phyloP scores from a whole-genome alignment of 2,888 invertebrate species.

The Sphaerophoria taeniata region DNA sequence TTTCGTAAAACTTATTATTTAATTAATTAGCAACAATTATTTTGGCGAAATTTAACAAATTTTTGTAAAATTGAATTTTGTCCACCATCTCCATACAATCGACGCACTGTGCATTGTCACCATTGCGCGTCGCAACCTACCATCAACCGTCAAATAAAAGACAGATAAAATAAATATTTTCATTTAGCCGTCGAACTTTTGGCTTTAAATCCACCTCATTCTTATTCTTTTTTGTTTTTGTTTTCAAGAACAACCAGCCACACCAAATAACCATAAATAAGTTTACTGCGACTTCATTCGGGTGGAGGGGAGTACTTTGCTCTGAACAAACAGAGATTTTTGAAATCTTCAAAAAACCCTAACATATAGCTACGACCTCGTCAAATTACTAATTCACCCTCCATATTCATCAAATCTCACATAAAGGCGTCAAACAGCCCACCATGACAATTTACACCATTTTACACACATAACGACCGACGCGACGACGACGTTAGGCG shows the following conservation, averaged over 20 bases:
- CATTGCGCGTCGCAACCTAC: too few species aligned
- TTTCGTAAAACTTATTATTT: too few species aligned
- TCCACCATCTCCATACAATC: too few species aligned
- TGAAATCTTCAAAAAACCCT: constrained; percentile 26
- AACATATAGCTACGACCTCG: background rate
- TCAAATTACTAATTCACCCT: constrained; percentile 53
- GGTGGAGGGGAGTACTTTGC: background rate
- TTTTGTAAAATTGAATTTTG: too few species aligned
- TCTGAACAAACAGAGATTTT: constrained; percentile 44
- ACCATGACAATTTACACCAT: constrained; percentile 39
- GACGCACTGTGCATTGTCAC: too few species aligned
- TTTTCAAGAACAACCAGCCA: background rate
- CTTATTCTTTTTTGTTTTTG: too few species aligned
- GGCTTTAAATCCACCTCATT: too few species aligned
- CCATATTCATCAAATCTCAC: constrained; percentile 39
- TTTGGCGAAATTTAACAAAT: too few species aligned
- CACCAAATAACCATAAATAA: constrained; percentile 40
- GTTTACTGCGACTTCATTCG: constrained; percentile 18
- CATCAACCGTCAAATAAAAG: background rate
- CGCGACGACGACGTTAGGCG: too few species aligned
- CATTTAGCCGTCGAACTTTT: too few species aligned
- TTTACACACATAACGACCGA: constrained; percentile 31
- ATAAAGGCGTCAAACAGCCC: too few species aligned
- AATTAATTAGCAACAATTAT: too few species aligned
- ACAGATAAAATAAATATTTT: background rate